Conservation (phyloP, 1,140 invertebrate species). For the Caenorhabditis latens region DNA sequence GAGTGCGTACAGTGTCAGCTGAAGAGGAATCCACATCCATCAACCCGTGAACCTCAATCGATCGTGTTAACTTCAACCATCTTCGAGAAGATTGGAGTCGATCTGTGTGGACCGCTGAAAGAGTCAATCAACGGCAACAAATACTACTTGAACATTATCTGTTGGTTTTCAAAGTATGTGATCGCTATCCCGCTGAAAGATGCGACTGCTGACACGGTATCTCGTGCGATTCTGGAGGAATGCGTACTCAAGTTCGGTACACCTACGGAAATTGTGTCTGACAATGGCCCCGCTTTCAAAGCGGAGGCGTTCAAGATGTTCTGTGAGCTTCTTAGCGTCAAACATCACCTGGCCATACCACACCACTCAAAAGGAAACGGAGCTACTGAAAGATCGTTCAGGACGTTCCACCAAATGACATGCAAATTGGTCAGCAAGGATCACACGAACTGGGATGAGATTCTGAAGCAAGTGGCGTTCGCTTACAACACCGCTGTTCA, state of each 20-base stretch:
- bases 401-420: constrained; percentile 5
- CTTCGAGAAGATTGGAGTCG: constrained; percentile 47
- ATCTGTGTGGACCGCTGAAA: neutral
- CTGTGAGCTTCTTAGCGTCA: neutral
- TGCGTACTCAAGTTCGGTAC: constrained; percentile 16
- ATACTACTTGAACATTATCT: constrained; percentile 21
- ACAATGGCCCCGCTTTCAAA: constrained; percentile 33
- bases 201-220: neutral
- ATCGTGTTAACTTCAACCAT: neutral
- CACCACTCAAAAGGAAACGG: constrained; percentile 44
- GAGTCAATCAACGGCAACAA: constrained; percentile 11
- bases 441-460: constrained; percentile 42
- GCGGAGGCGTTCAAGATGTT: neutral
- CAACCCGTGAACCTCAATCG: neutral
- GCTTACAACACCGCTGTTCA: constrained; percentile 41
- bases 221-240: constrained; percentile 1
- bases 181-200: neutral
- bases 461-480: neutral
- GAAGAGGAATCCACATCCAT: constrained; percentile 28
- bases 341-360: neutral
- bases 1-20: neutral
- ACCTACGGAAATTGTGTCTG: constrained; percentile 11
- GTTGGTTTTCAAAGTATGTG: constrained; percentile 55
- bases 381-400: constrained; percentile 22
- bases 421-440: constrained; percentile 12